Percentiles rank a stretch among this genome's conserved stretches.
These are phyloP conservation scores for Acanthopleura granulata DNA, from an alignment of 2,888 invertebrate genomes.

Conservation along the genomic window DNA sequence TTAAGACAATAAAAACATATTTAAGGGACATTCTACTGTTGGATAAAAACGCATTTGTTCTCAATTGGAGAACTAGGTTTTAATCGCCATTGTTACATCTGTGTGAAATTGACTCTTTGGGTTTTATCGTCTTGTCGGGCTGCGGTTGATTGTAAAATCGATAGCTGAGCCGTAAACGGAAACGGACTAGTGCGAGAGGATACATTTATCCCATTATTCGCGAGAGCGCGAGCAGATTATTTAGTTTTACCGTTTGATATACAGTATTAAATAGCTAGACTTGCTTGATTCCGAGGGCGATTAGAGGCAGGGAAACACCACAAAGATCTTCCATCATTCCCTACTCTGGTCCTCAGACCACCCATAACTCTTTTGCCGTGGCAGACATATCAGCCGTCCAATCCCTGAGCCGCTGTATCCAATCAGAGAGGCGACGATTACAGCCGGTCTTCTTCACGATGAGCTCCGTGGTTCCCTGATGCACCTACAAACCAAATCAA, in stretches of 20 bases:
- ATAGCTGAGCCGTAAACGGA: background rate
- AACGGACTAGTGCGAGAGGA: background rate
- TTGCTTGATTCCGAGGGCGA: conserved; percentile 8
- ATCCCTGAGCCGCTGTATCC: too few relatives aligned
- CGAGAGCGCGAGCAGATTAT: background rate
- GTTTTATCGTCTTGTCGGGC: conserved; percentile 2
- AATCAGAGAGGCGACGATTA: too few relatives aligned
- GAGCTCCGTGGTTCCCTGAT: too few relatives aligned
- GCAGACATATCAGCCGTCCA: too few relatives aligned
- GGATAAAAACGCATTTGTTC: conserved; percentile 15
- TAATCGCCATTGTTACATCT: conserved; percentile 13
- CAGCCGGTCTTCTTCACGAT: too few relatives aligned
- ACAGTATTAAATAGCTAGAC: conserved; percentile 9
- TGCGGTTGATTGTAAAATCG: background rate
- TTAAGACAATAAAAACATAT: conserved; percentile 20
- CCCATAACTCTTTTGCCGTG: too few relatives aligned
- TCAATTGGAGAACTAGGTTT: background rate
- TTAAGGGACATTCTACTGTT: background rate
- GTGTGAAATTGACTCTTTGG: conserved; percentile 1
- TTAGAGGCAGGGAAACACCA: conserved; percentile 14
- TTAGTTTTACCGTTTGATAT: conserved; percentile 19
- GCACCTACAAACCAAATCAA: too few relatives aligned
- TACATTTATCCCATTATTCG: conserved; percentile 11
- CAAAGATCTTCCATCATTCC: conserved; percentile 11
- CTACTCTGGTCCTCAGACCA: background rate